Evolutionary conservation across 2,888 invertebrate genomes (phyloP), one percentile per base, ranked within the genome.

Genomic region (Serrognathus titanus): DNA sequence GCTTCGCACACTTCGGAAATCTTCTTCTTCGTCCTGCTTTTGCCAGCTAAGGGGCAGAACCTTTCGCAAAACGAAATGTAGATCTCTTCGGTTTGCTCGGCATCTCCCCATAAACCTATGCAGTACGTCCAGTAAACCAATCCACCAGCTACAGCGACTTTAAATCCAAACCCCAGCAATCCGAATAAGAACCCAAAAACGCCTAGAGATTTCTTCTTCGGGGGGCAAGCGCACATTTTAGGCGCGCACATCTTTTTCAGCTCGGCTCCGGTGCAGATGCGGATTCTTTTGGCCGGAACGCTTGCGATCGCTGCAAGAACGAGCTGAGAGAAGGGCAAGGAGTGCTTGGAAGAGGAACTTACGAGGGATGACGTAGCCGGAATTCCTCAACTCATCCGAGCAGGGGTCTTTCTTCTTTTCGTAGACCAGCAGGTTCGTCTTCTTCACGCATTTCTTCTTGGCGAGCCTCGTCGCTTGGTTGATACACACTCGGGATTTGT

Each of bases 41-140:
- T 58, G 8, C 24, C 36, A 3, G 67, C 63, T 5, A 24, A 7
- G 9, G 20, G 5, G 12, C 46, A 16, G 16, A 31, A 37, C 1
- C 63, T 47, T 1, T 65, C 57, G 37, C 73, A 72, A 9, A 69
- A 63, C 11, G 60, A 67, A 12, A 60, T 62, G 59, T 77, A 80
- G 16, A 80, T 59, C 9, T 75, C 66, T 60, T 79, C 76, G 7
- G 77, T 75, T 47, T 77, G 71, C 20, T 69, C 68, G 6, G 74
- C 65, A 51, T 71, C 71, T 1, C 80, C 78, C 81, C 81, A 80
- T 8, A 80, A 57, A 9, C 53, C 60, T 40, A 56, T 54, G 57
- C 75, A 71, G 11, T 72, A 73, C 1, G 78, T 76, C 67, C 77
- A 74, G 58, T 78, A 80, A 41, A 79, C 67, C 11, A 77, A 66